phyloP scores from a whole-genome alignment of 2,113 vertebrate genomes.

The Aplodontia rufa region DNA sequence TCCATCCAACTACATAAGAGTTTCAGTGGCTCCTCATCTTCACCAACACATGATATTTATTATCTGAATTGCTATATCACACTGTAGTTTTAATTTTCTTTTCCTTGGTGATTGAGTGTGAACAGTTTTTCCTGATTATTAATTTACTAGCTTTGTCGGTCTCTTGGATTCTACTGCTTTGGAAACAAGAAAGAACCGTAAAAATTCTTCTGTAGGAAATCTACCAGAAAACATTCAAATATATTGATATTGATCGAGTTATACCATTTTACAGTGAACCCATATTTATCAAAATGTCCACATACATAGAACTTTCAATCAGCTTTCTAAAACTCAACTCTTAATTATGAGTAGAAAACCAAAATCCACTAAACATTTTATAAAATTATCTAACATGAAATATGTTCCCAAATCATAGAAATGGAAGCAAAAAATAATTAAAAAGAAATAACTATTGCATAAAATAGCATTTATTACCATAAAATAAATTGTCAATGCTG shows the following conservation, averaged over 20 bases:
- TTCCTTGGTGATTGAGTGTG: background rate
- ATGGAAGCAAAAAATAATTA: background rate
- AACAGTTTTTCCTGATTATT: background rate
- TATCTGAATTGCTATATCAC: background rate
- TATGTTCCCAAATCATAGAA: background rate
- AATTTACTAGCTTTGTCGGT: background rate
- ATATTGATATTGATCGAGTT: background rate
- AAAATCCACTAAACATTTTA: background rate
- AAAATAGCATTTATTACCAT: background rate
- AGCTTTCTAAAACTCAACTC: background rate
- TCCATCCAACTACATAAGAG: background rate
- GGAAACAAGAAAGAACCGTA: background rate
- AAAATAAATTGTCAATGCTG: background rate
- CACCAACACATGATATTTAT: background rate
- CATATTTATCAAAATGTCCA: background rate
- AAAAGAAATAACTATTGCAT: background rate
- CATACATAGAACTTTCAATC: background rate
- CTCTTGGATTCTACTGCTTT: background rate
- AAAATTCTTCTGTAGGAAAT: background rate
- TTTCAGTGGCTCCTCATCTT: background rate
- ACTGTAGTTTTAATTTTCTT: slow-evolving; percentile 30
- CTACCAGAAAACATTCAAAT: background rate
- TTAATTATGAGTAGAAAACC: background rate
- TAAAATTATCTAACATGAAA: background rate
- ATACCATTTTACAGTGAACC: background rate